Percentiles rank a stretch among this genome's conserved stretches.
Conservation (phyloP, 2,113 vertebrate species). For the Barnardius zonarius region DNA sequence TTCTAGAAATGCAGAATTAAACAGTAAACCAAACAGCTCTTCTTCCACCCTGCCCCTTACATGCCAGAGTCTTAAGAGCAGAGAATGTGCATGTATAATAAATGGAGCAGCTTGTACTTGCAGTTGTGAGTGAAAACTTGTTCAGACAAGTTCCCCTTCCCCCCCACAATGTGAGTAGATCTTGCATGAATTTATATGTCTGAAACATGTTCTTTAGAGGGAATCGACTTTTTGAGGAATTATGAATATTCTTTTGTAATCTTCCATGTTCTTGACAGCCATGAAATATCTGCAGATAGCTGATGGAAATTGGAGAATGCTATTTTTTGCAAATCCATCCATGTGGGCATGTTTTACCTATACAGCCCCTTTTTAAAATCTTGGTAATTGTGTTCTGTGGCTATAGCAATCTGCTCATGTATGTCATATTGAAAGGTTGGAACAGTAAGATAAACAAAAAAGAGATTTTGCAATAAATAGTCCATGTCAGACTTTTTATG, state of each 20-base stretch:
- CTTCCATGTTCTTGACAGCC: not conserved
- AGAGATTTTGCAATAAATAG: not conserved
- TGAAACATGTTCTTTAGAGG: not conserved
- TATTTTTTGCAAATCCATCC: not conserved
- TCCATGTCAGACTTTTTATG: not conserved
- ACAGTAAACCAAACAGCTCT: not conserved
- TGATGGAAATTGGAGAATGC: not conserved
- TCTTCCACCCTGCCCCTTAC: not conserved
- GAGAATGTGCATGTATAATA: not conserved
- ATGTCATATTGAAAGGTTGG: not conserved
- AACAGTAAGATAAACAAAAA: not conserved
- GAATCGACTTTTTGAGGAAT: not conserved
- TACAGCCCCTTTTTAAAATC: not conserved
- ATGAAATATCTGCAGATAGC: not conserved
- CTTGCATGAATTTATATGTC: not conserved
- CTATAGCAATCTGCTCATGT: not conserved
- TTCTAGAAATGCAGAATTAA: not conserved
- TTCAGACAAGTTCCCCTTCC: not conserved
- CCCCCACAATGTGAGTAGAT: not conserved
- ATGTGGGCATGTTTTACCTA: not conserved
- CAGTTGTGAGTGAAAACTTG: not conserved
- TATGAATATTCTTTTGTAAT: not conserved
- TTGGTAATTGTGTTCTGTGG: not conserved
- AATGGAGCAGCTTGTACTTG: constrained; percentile 15
- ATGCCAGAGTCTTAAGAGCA: not conserved